Conservation (phyloP, 2,113 vertebrate genomes). For the Chlorodrepanis virens region DNA sequence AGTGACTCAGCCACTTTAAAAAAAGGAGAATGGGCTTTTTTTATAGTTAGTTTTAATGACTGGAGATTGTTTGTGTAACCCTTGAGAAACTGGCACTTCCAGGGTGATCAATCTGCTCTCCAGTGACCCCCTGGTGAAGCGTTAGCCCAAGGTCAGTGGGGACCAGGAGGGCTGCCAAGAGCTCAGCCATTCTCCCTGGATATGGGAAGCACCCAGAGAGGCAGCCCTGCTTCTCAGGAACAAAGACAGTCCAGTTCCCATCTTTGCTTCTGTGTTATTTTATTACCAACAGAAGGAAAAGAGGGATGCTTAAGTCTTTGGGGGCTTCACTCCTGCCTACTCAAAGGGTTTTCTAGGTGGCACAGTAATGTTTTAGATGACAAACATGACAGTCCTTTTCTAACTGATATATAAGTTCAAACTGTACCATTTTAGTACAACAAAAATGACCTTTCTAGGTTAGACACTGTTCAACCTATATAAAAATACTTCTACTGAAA, state of each 20-base stretch:
- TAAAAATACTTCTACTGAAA: neutral
- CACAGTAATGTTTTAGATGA: neutral
- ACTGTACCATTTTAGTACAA: neutral
- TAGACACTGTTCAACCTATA: neutral
- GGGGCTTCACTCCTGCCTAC: neutral
- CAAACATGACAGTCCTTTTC: neutral
- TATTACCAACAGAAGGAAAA: neutral
- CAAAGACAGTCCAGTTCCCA: neutral
- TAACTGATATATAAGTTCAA: neutral
- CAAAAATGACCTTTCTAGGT: neutral
- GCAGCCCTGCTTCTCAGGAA: neutral
- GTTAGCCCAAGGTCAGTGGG: constrained; percentile 9
- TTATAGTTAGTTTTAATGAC: neutral
- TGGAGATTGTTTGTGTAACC: constrained; percentile 50
- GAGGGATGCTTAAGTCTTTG: neutral
- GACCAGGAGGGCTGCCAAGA: neutral
- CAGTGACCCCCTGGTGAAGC: neutral
- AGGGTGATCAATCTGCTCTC: constrained; percentile 36
- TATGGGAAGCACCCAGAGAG: neutral
- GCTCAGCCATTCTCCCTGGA: neutral
- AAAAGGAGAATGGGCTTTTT: neutral
- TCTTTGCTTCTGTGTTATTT: neutral
- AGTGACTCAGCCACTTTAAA: neutral
- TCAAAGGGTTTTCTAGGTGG: neutral
- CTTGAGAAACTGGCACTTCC: neutral